Evolutionary conservation across 2,797 vertebrate genomes (phyloP).

Genomic region (Menidia menidia): DNA sequence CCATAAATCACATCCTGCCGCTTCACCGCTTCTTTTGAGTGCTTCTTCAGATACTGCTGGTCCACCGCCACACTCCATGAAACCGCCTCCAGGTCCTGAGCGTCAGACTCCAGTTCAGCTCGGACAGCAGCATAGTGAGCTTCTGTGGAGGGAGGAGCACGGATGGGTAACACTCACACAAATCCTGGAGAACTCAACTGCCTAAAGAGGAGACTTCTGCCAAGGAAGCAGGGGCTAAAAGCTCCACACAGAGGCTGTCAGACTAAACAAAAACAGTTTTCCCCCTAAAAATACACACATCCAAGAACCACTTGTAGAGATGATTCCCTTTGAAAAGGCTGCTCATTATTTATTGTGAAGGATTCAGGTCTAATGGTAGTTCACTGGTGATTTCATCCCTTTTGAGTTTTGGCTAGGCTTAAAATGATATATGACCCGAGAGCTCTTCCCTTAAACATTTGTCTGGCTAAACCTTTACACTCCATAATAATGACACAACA

Average conservation of each 20-base stretch:
- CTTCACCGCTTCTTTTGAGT: conserved; percentile 87
- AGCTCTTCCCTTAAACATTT: background rate
- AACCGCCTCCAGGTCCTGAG: conserved; percentile 91
- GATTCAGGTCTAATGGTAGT: conserved; percentile 7
- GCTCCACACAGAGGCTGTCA: background rate
- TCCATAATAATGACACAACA: background rate
- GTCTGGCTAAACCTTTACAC: background rate
- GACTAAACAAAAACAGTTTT: too few species aligned
- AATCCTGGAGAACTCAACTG: background rate
- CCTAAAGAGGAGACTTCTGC: background rate
- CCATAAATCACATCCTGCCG: conserved; percentile 97
- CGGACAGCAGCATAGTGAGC: conserved; percentile 83
- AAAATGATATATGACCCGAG: background rate
- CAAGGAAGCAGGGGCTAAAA: background rate
- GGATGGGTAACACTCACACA: background rate
- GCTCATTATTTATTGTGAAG: conserved; percentile 12
- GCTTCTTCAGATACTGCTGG: conserved; percentile 84
- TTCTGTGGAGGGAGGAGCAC: conserved; percentile 74
- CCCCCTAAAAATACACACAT: too few species aligned
- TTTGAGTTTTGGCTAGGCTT: background rate
- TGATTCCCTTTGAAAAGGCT: conserved; percentile 1
- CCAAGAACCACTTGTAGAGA: background rate
- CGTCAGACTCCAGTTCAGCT: conserved; percentile 88
- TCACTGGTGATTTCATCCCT: conserved; percentile 27
- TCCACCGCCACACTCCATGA: conserved; percentile 95